Evolutionary conservation across 2,113 vertebrate species (phyloP).

Genomic region (Cnemophilus loriae): DNA sequence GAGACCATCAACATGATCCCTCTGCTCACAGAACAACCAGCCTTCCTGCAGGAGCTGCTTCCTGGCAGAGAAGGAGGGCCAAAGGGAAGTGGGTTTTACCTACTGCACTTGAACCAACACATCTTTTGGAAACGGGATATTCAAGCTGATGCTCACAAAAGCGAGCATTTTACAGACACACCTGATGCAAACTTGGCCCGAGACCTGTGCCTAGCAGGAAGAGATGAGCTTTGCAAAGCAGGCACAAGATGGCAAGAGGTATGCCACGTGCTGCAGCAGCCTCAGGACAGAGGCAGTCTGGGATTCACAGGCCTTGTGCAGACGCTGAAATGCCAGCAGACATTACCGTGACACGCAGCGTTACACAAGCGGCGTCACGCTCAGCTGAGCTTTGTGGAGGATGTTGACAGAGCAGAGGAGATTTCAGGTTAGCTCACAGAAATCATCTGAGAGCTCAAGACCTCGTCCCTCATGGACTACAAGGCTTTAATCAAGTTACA

Average conservation of each 20-base stretch:
- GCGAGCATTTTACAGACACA: background rate
- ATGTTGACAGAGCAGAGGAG: background rate
- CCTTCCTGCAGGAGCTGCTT: background rate
- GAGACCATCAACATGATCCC: fast-evolving
- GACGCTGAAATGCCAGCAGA: background rate
- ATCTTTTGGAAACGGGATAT: background rate
- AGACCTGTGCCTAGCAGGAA: background rate
- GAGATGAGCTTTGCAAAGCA: background rate
- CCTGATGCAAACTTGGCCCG: background rate
- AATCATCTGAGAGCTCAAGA: background rate
- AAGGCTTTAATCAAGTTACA: background rate
- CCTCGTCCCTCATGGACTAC: background rate
- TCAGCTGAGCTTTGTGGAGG: background rate
- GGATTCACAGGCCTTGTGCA: background rate
- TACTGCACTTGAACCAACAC: background rate
- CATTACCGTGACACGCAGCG: background rate
- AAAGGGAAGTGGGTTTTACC: background rate
- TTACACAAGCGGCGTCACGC: background rate
- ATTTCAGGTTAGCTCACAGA: background rate
- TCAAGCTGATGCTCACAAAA: background rate
- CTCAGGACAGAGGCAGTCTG: background rate
- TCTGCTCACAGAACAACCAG: background rate
- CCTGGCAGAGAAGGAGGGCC: background rate
- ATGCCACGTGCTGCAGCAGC: background rate
- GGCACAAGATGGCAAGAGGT: background rate